Evolutionary conservation across 2,797 vertebrate genomes (phyloP), one percentile per base, ranked within the genome.

Genomic region (Cryptoblepharus egeriae): DNA sequence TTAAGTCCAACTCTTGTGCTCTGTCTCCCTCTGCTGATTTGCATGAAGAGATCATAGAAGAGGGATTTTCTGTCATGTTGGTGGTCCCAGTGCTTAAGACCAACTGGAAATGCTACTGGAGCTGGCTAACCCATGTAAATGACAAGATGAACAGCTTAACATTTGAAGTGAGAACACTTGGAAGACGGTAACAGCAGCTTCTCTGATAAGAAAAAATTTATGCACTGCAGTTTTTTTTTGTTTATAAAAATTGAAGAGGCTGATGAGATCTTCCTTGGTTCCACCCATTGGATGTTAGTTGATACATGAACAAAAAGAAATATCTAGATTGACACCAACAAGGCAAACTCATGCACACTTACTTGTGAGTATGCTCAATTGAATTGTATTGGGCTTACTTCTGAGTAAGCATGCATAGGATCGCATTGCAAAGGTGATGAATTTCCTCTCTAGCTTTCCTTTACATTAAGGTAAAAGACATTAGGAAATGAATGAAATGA

Each of bases 11-110:
- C 16, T 28, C 13, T 15, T 82, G 57, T 61, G 67, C 82, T 84
- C 39, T 84, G 82, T 35, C 82, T 84, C 82, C 82, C 82, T 79
- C 82, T 84, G 69, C 70, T 84, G 82, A 74, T 6, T 16, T 55
- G 49, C 28, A 30, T 1, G 2, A 37, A 68, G 7, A 42, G 35
- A 60, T 58, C 37, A n/a, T 18, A 60, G 55, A 71, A 20, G 20
- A 60, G 39, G 39, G 22, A 72, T 18, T 18, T 55, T 18, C 57
- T 55, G 49, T 57, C 64, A 37, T n/a, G 4, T n/a, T n/a, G n/a
- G 12, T n/a, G 6, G 5, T 22, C 35, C 28, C 28, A 26, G 12
- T 2, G 22, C 35, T 22, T n/a, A 42, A 61, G 39, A 2, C 9
- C 9, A 9, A 10, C 24, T 26, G 67, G 37, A 69, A 26, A 42